Base-by-base conservation (phyloP, 2,113 vertebrate species). In the Gasterosteus nipponicus region DNA sequence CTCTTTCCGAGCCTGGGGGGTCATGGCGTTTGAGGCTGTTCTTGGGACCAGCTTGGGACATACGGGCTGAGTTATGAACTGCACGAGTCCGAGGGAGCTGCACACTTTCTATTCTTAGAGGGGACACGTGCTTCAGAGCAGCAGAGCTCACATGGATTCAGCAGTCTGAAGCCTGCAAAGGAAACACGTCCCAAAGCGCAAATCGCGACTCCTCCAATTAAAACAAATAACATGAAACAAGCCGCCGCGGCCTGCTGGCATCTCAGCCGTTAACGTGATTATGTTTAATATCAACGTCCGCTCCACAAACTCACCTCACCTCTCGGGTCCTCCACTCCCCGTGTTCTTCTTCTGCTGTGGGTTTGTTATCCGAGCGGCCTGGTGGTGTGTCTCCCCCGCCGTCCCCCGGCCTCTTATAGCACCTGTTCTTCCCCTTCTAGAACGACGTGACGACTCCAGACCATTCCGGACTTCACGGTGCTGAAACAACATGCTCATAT, bases 1-100 rank as follows among this genome's bases (percentile, higher is more conserved):
- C 80, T 97, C 96, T 0, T 93, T 95, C 81, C 94, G 96, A 0
- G 95, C 95, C 6, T 69, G 90, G 84, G 96, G 92, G 49, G 83
- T 71, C 76, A 69, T 92, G 58, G 92, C 91, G n/a, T 0, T 91
- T 88, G 7, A 26, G 58, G 29, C 68, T 93, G 59, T 94, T 91
- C 0, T 95, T 90, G 68, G 93, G 66, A 14, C 93, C 93, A 66
- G 91, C 89, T n/a, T n/a, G n/a, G 41, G 16, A 41, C 33, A 33
- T 1, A 22, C 4, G 41, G 64, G 33, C 9, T 8, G 16, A 15
- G 29, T 47, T 15, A n/a, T 22, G 8, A 57, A 64, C n/a, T 7
- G 5, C 8, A 35, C 41, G 29, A 29, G 4, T 4, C 35, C 7
- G 35, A 38, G 35, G 35, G 35, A 38, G 35, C 35, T 7, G 35